Base-by-base conservation (phyloP, 1,140 invertebrate species). In the Probaryconus sp. region DNA sequence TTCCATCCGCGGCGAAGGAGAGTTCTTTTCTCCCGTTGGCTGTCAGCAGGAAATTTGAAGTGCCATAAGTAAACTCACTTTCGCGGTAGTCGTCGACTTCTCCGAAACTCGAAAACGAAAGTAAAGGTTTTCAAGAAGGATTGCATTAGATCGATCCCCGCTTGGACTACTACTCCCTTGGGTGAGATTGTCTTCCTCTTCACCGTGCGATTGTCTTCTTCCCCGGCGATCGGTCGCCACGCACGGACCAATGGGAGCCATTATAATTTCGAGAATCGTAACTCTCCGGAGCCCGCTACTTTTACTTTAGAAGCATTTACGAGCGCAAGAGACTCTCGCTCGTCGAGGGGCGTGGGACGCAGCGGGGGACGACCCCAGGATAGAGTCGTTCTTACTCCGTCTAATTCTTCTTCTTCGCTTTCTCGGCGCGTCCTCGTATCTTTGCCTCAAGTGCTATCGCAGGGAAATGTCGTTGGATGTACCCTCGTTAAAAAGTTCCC, bases 211-310 rank as follows among this genome's bases (percentile, higher is more conserved):
- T 38, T 6, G 13, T 13, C 3, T 10, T 11, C 24, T 7, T 16
- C 11, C 6, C 5, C 6, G 24, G 48, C 75, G 58, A 72, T 77
- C 53, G 75, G 63, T 26, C 60, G 58, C 1, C 75, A 51, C 60
- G 28, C 2, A 13, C 53, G 64, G 64, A 56, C 69, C 53, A 30
- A 31, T 13, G 53, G 53, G 40, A 43, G 13, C 53, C 64, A 69
- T 72, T 72, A 60, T 43, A 72, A 69, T 72, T 72, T 69, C 11
- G 69, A 67, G 60, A 45, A 70, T 67, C 58, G 68, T 53, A 65
- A 55, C 38, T 64, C 68, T 68, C 63, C 33, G 30, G 63, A 65
- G 63, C 68, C 63, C 68, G 56, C 40, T 76, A 76, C 43, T 65
- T 72, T 40, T 58, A 17, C 42, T 21, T 51, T 35, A 10, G 21